Evolutionary conservation across 2,797 vertebrate genomes (phyloP).

Genomic region (Phaenicophaeus curvirostris): DNA sequence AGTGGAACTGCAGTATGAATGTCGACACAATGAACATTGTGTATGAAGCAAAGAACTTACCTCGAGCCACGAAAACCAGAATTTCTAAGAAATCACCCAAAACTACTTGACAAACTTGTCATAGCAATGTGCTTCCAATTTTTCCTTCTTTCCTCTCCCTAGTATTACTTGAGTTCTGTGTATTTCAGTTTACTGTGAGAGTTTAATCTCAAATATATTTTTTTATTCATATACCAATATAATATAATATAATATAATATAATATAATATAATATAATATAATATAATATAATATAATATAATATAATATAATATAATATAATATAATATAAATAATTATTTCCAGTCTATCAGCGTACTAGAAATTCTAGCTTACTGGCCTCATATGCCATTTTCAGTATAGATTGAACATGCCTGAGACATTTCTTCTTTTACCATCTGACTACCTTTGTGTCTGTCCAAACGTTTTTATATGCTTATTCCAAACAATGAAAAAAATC

Average conservation of each 20-base stretch:
- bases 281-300: too few species aligned
- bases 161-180: not conserved
- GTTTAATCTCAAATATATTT: not conserved
- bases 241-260: too few species aligned
- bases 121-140: not conserved
- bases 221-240: too few species aligned
- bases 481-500: not conserved
- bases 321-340: too few species aligned
- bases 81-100: not conserved
- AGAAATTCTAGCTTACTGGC: not conserved
- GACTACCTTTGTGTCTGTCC: not conserved
- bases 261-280: too few species aligned
- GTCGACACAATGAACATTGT: accelerated
- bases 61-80: not conserved
- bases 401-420: not conserved
- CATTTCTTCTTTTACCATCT: not conserved
- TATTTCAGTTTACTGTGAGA: not conserved
- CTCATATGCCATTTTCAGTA: not conserved
- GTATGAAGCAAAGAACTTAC: not conserved
- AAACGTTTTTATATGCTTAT: not conserved
- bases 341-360: not conserved
- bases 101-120: not conserved
- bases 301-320: too few species aligned
- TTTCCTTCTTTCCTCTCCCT: not conserved
- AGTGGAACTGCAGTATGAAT: not conserved